A percentile compares a stretch with the other conserved stretches of the same genome.
These are phyloP conservation scores for Zosterops pallidus DNA, from an alignment of 2,113 vertebrate species.

Conservation along the genomic window DNA sequence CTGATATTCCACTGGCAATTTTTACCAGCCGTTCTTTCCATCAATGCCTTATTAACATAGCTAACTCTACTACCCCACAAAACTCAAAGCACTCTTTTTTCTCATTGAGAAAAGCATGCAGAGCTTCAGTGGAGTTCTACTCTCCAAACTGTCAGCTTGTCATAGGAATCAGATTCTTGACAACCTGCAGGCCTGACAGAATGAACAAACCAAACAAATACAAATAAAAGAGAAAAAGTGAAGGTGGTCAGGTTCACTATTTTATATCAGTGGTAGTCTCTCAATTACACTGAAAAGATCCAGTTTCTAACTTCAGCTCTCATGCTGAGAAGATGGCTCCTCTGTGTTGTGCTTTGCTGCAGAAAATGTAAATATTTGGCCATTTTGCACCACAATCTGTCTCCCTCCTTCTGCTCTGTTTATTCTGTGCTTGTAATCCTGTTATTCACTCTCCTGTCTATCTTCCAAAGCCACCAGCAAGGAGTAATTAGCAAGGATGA, in stretches of 20 bases:
- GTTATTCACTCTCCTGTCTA: not conserved
- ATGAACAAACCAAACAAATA: not conserved
- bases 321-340: not conserved
- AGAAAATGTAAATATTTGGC: conserved; percentile 54
- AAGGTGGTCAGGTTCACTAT: not conserved
- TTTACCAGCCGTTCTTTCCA: not conserved
- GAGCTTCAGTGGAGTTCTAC: not conserved
- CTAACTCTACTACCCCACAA: not conserved
- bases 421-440: not conserved
- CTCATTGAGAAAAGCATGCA: not conserved
- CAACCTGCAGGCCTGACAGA: not conserved
- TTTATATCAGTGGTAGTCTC: not conserved
- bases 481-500: not conserved
- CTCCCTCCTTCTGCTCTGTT: not conserved
- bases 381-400: not conserved
- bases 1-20: not conserved
- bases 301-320: not conserved
- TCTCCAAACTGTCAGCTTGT: not conserved
- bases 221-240: not conserved
- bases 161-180: not conserved
- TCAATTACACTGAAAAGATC: not conserved
- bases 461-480: not conserved
- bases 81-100: not conserved
- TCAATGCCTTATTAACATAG: not conserved
- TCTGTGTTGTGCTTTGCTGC: not conserved